Evolutionary conservation across 2,113 vertebrate species (phyloP).

Genomic region (Albula goreensis): DNA sequence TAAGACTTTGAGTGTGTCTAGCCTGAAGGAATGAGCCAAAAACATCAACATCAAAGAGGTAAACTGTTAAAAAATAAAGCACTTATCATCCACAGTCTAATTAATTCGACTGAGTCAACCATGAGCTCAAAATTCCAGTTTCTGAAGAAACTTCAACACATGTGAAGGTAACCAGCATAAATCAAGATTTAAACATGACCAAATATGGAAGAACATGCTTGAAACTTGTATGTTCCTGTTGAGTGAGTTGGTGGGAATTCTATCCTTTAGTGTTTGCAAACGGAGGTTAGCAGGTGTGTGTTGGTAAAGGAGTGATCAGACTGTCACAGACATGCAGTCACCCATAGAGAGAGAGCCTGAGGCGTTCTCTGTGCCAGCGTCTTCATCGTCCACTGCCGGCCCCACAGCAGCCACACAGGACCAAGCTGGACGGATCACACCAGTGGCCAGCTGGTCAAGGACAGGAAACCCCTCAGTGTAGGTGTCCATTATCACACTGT

Average conservation of each 20-base stretch:
- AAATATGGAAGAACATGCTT: not conserved
- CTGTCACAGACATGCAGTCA: conserved; percentile 55
- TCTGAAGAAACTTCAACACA: conserved; percentile 57
- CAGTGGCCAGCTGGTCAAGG: not conserved
- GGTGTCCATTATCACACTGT: not conserved
- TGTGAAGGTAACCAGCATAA: conserved; percentile 37
- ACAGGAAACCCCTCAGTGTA: not conserved
- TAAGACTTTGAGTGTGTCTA: not conserved
- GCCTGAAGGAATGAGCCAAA: conserved; percentile 58
- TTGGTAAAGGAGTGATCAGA: conserved; percentile 59
- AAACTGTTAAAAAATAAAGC: conserved; percentile 67
- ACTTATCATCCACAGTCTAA: conserved; percentile 56
- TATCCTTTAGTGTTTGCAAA: conserved; percentile 37
- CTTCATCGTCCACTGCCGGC: conserved; percentile 55
- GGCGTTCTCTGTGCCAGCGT: conserved; percentile 60
- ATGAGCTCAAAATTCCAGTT: conserved; percentile 41
- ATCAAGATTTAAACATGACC: not conserved
- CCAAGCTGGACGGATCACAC: conserved; percentile 41
- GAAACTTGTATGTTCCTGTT: not conserved
- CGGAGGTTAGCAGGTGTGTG: conserved; percentile 55
- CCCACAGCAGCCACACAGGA: conserved; percentile 54
- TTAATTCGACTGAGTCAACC: conserved; percentile 37
- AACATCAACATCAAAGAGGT: conserved; percentile 68
- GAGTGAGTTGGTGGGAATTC: conserved; percentile 7
- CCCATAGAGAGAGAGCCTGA: conserved; percentile 63